These are phyloP conservation scores for Calameuta idolon DNA, from an alignment of 2,888 invertebrate species.

Conservation along the genomic window DNA sequence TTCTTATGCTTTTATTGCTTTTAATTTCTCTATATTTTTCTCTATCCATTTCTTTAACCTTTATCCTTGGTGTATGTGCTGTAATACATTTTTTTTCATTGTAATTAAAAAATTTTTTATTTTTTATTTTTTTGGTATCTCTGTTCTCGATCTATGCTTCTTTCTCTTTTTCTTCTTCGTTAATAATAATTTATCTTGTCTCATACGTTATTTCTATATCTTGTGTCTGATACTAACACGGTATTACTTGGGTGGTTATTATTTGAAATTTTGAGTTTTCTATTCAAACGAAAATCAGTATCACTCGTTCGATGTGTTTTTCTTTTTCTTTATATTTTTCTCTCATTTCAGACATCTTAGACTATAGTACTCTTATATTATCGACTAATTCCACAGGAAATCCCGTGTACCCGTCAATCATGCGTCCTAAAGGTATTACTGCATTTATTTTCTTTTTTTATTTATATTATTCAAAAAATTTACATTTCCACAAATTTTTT, in stretches of 20 bases:
- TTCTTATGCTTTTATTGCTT: background rate
- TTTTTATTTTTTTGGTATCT: background rate
- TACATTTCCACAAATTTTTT: background rate
- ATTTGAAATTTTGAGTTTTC: background rate
- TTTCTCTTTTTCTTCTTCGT: background rate
- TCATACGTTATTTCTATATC: background rate
- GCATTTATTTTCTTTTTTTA: slow-evolving; percentile 24
- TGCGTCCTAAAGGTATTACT: slow-evolving; percentile 78
- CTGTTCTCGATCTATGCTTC: background rate
- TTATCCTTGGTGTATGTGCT: background rate
- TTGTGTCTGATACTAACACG: background rate
- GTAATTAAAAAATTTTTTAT: background rate
- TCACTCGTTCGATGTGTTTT: slow-evolving; percentile 3
- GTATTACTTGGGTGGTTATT: background rate
- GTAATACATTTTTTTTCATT: background rate
- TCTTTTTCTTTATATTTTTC: slow-evolving; percentile 47
- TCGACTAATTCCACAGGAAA: slow-evolving; percentile 82
- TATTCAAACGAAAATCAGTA: background rate
- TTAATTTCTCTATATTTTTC: background rate
- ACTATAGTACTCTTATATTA: slow-evolving; percentile 80
- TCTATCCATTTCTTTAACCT: background rate
- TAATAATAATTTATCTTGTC: background rate
- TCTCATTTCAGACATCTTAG: slow-evolving; percentile 78
- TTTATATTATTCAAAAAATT: slow-evolving; percentile 10
- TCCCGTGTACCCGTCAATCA: slow-evolving; percentile 77